Evolutionary conservation across 2,113 vertebrate genomes (phyloP).

Genomic region (Rhabdomys dilectus): DNA sequence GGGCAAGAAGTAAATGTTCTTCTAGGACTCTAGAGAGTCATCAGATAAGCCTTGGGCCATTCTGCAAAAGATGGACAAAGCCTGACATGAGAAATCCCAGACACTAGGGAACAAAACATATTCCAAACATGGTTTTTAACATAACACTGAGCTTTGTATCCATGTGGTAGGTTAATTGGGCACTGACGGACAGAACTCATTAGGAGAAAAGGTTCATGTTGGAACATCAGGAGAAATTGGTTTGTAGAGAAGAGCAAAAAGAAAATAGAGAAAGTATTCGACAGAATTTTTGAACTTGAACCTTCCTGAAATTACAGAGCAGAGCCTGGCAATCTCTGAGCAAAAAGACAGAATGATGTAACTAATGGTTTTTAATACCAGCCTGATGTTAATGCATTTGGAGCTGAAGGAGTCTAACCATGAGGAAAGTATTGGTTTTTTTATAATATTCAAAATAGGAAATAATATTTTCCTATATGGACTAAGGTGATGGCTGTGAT

Average conservation of each 20-base stretch:
- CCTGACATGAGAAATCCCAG: neutral
- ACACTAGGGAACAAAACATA: neutral
- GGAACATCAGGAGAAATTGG: neutral
- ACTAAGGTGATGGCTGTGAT: neutral
- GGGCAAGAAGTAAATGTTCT: neutral
- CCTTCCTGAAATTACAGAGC: neutral
- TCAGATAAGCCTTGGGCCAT: constrained; percentile 19
- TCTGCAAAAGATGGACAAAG: neutral
- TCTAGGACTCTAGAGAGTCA: neutral
- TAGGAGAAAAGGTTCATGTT: neutral
- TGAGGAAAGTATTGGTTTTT: neutral
- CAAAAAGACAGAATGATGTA: neutral
- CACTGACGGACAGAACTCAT: neutral
- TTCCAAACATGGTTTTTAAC: neutral
- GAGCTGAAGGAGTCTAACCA: neutral
- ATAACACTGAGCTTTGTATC: neutral
- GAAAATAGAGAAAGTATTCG: neutral
- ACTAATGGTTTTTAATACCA: neutral
- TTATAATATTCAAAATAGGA: neutral
- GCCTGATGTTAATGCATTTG: neutral
- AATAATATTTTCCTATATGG: neutral
- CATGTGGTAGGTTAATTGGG: neutral
- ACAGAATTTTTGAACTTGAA: neutral
- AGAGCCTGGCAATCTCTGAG: neutral
- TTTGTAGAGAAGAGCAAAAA: neutral